Evolutionary conservation across 2,888 invertebrate genomes (phyloP).

Genomic region (Acrobasis consociella): DNA sequence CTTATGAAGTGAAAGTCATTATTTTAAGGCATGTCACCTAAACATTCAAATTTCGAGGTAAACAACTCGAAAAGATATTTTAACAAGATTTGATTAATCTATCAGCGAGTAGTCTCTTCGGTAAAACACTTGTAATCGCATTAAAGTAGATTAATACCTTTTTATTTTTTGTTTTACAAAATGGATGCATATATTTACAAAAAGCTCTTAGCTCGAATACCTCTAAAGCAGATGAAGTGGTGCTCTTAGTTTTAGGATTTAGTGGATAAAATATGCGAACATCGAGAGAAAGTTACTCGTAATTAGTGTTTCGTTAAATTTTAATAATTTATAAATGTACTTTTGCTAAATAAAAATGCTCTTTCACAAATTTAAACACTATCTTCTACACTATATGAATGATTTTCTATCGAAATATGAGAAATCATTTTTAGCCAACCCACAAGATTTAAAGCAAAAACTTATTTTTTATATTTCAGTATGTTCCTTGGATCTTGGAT

Average conservation of each 20-base stretch:
- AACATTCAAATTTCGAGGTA: background rate
- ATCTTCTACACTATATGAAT: too few relatives aligned
- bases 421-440: too few relatives aligned
- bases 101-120: background rate
- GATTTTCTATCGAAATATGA: too few relatives aligned
- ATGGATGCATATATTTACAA: slow-evolving; percentile 1
- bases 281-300: background rate
- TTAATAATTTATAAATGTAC: background rate
- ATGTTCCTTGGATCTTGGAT: too few relatives aligned
- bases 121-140: background rate
- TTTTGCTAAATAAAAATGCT: background rate
- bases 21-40: too few relatives aligned
- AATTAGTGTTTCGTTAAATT: background rate
- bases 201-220: background rate
- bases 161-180: background rate
- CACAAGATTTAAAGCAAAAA: too few relatives aligned
- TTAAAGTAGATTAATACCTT: background rate
- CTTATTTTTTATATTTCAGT: too few relatives aligned
- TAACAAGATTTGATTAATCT: background rate
- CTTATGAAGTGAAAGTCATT: too few relatives aligned
- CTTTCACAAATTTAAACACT: too few relatives aligned
- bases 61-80: background rate
- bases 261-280: background rate
- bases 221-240: background rate
- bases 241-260: background rate